Base-by-base conservation (phyloP, 2,797 vertebrate species). In the Chaenodraco wilsoni region DNA sequence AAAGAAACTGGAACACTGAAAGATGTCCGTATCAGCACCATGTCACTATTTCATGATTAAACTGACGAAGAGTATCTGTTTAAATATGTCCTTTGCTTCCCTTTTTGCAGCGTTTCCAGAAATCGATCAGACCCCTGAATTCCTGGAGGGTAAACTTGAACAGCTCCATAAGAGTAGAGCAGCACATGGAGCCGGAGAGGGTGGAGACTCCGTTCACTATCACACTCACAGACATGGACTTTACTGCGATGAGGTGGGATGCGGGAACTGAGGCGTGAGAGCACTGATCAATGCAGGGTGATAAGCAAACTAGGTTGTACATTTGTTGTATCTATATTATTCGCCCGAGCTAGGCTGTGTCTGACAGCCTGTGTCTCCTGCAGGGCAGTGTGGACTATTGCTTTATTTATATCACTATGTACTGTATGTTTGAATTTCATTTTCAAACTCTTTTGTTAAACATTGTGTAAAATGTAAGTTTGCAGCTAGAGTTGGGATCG, bases 1-100 rank as follows among this genome's bases (percentile, higher is more conserved):
- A 94, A 83, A 33, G 92, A 96, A 91, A 93, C 94, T 0, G 96
- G 96, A 62, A 95, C 94, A 0, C 87, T 96, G 62, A 91, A 79
- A 8, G 94, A 96, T 0, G 96, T 96, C 67, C 94, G 95, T 94
- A 82, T 50, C n/a, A 55, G 45, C 56, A 9, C 33, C 59, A 0
- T 58, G 44, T 79, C 23, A 48, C 43, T 68, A 14, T 76, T 64
- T 69, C 58, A 23, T 12, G 16, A n/a, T 54, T 27, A 44, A 37
- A 45, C 46, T 10, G 9, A 43, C 52, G 19, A 19, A n/a, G 11
- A 68, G 52, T 40, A 13, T 2, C 17, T 65, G 19, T 52, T 74
- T 40, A n/a, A 56, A 69, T 37, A 10, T 5, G n/a, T 59, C 48
- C 77, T 14, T 17, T 45, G 3, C 8, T 65, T 74, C 3, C 62